Conservation (phyloP, 2,113 vertebrate genomes). For the Hassar affinis region DNA sequence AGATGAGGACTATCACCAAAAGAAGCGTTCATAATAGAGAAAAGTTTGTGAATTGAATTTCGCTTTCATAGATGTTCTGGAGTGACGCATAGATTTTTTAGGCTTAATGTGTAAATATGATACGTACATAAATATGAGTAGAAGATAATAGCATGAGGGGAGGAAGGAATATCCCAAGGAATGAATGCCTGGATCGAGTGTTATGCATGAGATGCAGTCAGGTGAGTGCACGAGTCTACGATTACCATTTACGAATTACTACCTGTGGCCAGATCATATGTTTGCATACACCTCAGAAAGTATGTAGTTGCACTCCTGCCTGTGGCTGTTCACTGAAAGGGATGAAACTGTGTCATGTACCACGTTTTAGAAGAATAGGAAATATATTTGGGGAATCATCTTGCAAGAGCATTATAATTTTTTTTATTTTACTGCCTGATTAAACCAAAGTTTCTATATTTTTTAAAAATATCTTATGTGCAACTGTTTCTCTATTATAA, state of each 20-base stretch:
- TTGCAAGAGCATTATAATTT: neutral
- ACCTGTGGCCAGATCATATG: too few species aligned
- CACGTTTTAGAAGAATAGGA: neutral
- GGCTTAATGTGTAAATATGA: neutral
- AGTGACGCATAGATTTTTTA: too few species aligned
- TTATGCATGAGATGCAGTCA: slow-evolving; percentile 34
- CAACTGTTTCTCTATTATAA: neutral
- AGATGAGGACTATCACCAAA: neutral
- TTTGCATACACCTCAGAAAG: too few species aligned
- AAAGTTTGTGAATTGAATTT: neutral
- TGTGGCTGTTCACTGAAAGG: neutral
- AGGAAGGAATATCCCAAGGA: slow-evolving; percentile 12
- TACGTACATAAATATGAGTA: neutral
- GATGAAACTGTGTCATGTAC: neutral
- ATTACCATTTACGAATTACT: neutral
- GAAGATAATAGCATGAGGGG: neutral
- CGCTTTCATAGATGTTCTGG: neutral
- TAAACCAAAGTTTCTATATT: neutral
- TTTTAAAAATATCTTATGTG: neutral
- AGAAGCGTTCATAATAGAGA: slow-evolving; percentile 4
- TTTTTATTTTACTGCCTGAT: neutral
- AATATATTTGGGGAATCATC: neutral
- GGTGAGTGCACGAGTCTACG: slow-evolving; percentile 29
- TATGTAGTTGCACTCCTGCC: too few species aligned
- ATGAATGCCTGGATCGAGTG: slow-evolving; percentile 24